Evolutionary conservation across 2,113 vertebrate species (phyloP), one percentile per base, ranked within the genome.

Genomic region (Cheilinus undulatus): DNA sequence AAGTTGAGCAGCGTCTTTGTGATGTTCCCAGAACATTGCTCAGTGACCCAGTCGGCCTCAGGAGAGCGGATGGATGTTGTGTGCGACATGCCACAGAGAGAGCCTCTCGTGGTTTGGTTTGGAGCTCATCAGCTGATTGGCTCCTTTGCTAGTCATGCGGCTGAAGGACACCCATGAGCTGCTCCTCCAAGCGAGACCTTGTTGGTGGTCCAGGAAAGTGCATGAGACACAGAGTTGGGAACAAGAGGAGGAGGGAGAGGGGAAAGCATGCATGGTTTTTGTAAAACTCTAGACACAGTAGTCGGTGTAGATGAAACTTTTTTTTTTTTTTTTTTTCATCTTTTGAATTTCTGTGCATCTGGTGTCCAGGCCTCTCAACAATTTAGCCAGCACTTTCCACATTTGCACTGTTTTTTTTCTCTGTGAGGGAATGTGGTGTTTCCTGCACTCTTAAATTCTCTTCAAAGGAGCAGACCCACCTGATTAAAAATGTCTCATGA

Each of bases 21-120:
- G 76, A 91, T 84, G 73, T 89, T 91, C 85, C 84, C 80, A 91
- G 84, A 90, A 90, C 88, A 92, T 88, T 90, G 89, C 71, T 91
- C 82, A 86, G 74, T 90, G 90, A 91, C 88, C 89, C 86, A 64
- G 49, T 48, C 59, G 15, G 69, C 80, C 85, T 67, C 71, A 61
- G 79, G 59, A 88, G 69, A 85, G 76, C 2, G 45, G 70, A 64
- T 84, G 72, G 83, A 88, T 80, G 78, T 76, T 81, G 58, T 80
- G 79, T 78, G 83, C 34, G 49, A 83, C 81, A 58, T 82, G 80
- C 80, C 60, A 80, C 73, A 77, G 43, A 65, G 79, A 82, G 79
- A 82, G 40, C 69, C 67, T 83, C 80, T 76, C 48, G 60, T 75
- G 77, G 82, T 82, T 83, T 20, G 66, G 42, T 77, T 68, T 51